Base-by-base conservation (phyloP, 30 jellyfish, hydroid and myxozoan species). In the Aurelia sp. region DNA sequence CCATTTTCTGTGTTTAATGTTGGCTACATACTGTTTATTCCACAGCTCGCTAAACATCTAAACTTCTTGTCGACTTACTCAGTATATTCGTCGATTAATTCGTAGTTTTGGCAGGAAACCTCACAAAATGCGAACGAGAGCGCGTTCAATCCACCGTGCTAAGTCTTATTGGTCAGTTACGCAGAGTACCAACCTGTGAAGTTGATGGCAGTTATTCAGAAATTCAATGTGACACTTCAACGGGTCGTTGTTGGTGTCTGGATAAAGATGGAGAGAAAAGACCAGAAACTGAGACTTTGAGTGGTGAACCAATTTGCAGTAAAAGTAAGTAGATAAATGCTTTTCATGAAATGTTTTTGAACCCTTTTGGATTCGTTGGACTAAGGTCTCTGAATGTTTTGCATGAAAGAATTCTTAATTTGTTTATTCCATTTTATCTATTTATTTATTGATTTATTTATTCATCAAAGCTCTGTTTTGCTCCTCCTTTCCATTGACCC, bases 231-330 rank as follows among this genome's bases (percentile, higher is more conserved):
- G 86, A 87, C 62, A 83, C 91, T 11, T 88, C 93, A 8, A 64
- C 84, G 15, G 96, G 91, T 7, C 85, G 31, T 78, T 92, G 98
- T 78, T 82, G 97, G 97, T 92, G 98, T 87, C 97, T 86, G 8
- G 84, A 87, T 65, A 37, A 73, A 73, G 47, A 52, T 27, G 98
- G 98, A 21, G 81, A 52, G 41, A 90, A 79, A 53, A 35, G 74
- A 8, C 62, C 6, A 4, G 97, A 80, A 20, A 61, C 82, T 22
- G 71, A 62, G 37, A 68, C 84, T 13, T 16, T 82, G 35, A 35
- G 6, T 69, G 27, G 22, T 57, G 22, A 35, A 17, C 71, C 40
- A 17, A 13, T 21, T 18, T 44, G 84, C 64, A 51, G 37, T 12
- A 11, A 22, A 9, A 22, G 60, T 22, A 31, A 68, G 79, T 17